phyloP scores from a whole-genome alignment of 1,140 invertebrate species.

The Cherax destructor region DNA sequence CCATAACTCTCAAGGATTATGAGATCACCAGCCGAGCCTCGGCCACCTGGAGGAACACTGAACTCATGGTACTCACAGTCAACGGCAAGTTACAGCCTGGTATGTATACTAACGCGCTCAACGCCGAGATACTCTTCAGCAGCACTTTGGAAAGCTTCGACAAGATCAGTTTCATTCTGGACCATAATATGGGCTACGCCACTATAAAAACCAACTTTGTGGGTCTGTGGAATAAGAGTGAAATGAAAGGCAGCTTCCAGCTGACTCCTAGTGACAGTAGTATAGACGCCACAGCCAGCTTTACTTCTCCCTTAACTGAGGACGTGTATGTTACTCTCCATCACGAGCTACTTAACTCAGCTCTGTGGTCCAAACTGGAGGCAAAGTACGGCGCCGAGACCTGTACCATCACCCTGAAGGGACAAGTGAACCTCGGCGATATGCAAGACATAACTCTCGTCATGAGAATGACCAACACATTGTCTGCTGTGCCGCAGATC shows the following conservation, averaged over 20 bases:
- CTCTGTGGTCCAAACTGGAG: conserved; percentile 15
- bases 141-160: conserved; percentile 43
- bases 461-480: not conserved
- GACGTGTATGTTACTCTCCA: conserved; percentile 5
- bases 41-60: conserved; percentile 54
- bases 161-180: conserved; percentile 14
- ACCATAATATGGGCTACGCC: conserved; percentile 39
- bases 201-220: conserved; percentile 35
- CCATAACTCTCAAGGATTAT: conserved; percentile 17
- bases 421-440: not conserved
- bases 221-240: conserved; percentile 34
- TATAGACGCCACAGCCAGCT: conserved; percentile 25
- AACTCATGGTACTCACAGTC: conserved; percentile 33
- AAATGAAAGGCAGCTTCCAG: conserved; percentile 47
- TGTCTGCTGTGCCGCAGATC: not conserved
- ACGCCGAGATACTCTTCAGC: conserved; percentile 28
- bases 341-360: conserved; percentile 22
- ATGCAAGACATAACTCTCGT: conserved; percentile 7
- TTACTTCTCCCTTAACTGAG: conserved; percentile 45
- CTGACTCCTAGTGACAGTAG: conserved; percentile 25
- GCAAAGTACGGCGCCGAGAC: conserved; percentile 34
- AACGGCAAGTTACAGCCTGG: conserved; percentile 34
- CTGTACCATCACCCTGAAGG: not conserved
- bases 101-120: conserved; percentile 3
- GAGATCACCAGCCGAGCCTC: conserved; percentile 21